phyloP scores from a whole-genome alignment of 2,888 invertebrate genomes.

The Pyrochroa serraticornis region DNA sequence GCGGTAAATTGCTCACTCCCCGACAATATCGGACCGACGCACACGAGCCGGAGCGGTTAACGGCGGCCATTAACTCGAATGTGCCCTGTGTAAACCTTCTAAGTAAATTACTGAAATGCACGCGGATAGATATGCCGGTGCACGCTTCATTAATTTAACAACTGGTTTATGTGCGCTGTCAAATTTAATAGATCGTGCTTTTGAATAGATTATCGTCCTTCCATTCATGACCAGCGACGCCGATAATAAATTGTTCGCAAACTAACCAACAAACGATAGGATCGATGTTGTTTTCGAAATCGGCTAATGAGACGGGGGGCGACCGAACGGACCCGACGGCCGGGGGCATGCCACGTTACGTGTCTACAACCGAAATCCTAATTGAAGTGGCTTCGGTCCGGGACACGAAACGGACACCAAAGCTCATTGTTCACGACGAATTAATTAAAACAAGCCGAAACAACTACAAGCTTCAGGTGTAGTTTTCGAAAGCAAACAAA shows the following conservation, averaged over 20 bases:
- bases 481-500: too few relatives aligned
- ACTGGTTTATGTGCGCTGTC: conserved; percentile 36
- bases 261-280: too few relatives aligned
- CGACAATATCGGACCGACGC: conserved; percentile 22
- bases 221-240: conserved; percentile 23
- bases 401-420: too few relatives aligned
- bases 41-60: conserved; percentile 20
- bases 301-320: too few relatives aligned
- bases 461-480: too few relatives aligned
- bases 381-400: too few relatives aligned
- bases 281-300: too few relatives aligned
- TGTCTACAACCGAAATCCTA: too few relatives aligned
- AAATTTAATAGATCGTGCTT: conserved; percentile 39
- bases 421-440: too few relatives aligned
- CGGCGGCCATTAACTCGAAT: conserved; percentile 23
- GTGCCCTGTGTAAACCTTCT: conserved; percentile 32
- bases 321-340: too few relatives aligned
- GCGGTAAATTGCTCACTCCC: conserved; percentile 20
- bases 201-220: conserved; percentile 36
- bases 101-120: conserved; percentile 38
- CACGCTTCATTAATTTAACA: conserved; percentile 38
- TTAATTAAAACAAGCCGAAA: too few relatives aligned
- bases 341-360: too few relatives aligned
- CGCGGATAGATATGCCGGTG: conserved; percentile 34
- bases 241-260: conserved; percentile 19